Percentiles rank a stretch among this genome's conserved stretches.
Evolutionary conservation across 2,888 invertebrate species (phyloP).

Genomic region (Drosophila hamatofila): DNA sequence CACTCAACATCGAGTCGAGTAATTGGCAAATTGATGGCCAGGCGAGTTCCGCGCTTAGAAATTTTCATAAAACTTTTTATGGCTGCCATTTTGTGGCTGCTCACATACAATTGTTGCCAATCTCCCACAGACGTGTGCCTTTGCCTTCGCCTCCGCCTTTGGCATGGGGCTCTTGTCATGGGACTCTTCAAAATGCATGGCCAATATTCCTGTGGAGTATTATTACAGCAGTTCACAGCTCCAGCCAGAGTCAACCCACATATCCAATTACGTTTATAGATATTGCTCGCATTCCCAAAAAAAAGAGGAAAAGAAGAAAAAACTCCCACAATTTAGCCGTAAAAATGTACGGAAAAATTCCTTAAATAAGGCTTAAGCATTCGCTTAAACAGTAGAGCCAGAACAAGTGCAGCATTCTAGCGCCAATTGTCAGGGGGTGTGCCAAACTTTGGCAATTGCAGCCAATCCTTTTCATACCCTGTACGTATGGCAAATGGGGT

Average conservation of each 20-base stretch:
- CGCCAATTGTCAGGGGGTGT: slow-evolving; percentile 31
- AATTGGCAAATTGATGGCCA: slow-evolving; percentile 76
- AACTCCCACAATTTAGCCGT: slow-evolving; percentile 71
- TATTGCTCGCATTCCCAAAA: slow-evolving; percentile 69
- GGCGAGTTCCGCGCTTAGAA: slow-evolving; percentile 62
- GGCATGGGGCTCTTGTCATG: no score
- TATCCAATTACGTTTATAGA: slow-evolving; percentile 81
- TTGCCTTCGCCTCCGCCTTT: no score
- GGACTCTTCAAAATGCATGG: slow-evolving; percentile 37
- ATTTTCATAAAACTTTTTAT: slow-evolving; percentile 82
- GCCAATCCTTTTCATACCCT: slow-evolving; percentile 3
- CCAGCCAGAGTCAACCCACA: slow-evolving; percentile 59
- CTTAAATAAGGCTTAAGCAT: slow-evolving; percentile 64
- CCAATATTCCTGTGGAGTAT: slow-evolving; percentile 29
- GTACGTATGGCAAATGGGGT: background rate
- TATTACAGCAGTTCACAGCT: slow-evolving; percentile 44
- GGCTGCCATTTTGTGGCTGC: slow-evolving; percentile 79
- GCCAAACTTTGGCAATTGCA: slow-evolving; percentile 9
- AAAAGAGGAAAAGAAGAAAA: slow-evolving; percentile 2
- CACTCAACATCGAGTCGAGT: slow-evolving; percentile 65
- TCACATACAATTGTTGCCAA: slow-evolving; percentile 79
- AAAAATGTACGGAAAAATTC: slow-evolving; percentile 59
- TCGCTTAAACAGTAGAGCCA: slow-evolving; percentile 16
- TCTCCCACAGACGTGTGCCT: slow-evolving; percentile 59
- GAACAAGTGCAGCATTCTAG: slow-evolving; percentile 61